Percentiles rank a stretch among this genome's conserved stretches.
Conservation (phyloP, 2,888 invertebrate species). For the Biston stratarius region DNA sequence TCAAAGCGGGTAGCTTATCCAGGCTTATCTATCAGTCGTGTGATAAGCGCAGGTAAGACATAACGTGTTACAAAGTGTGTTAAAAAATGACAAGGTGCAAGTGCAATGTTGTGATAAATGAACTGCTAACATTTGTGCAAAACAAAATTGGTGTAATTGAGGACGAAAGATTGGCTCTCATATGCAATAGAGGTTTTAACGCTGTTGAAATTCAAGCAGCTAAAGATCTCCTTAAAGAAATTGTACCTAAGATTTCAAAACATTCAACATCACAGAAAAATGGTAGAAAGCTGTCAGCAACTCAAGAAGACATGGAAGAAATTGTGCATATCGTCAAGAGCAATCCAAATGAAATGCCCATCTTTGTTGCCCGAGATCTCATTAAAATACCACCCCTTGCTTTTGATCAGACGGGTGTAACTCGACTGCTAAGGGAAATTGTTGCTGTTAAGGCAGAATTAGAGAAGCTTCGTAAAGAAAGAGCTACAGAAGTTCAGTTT, state of each 20-base stretch:
- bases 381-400: slow-evolving; percentile 28
- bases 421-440: slow-evolving; percentile 24
- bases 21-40: slow-evolving; percentile 27
- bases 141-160: slow-evolving; percentile 31
- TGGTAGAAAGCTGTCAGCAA: slow-evolving; percentile 24
- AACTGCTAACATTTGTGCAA: slow-evolving; percentile 34
- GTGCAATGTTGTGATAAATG: slow-evolving; percentile 31
- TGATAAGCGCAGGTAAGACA: slow-evolving; percentile 25
- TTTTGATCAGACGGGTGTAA: slow-evolving; percentile 35
- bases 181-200: slow-evolving; percentile 27
- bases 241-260: slow-evolving; percentile 2
- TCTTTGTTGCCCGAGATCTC: slow-evolving; percentile 33
- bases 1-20: slow-evolving; percentile 25
- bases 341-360: slow-evolving; percentile 6
- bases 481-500: slow-evolving; percentile 8
- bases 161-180: slow-evolving; percentile 30
- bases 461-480: slow-evolving; percentile 19
- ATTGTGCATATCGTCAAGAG: slow-evolving; percentile 20
- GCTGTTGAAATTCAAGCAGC: slow-evolving; percentile 23
- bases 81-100: slow-evolving; percentile 25
- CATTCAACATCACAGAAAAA: slow-evolving; percentile 1
- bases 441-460: slow-evolving; percentile 29
- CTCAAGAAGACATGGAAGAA: slow-evolving; percentile 22
- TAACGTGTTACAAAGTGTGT: slow-evolving; percentile 19
- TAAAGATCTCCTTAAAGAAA: slow-evolving; percentile 7